These are phyloP conservation scores for Noturus placidus DNA, from an alignment of 2,113 vertebrate species.

Conservation along the genomic window DNA sequence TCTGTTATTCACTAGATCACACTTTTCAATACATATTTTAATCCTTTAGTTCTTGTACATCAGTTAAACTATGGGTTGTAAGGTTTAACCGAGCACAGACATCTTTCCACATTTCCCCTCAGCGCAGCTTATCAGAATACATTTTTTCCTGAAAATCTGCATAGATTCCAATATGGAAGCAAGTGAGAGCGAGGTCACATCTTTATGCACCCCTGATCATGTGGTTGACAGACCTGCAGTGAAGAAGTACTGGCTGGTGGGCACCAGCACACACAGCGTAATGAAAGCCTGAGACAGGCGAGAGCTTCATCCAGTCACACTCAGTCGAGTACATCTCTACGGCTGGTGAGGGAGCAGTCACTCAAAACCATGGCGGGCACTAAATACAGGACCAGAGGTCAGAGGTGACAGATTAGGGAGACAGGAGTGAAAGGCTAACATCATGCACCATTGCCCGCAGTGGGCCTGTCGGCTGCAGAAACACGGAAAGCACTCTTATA, in stretches of 20 bases:
- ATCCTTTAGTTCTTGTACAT: background rate
- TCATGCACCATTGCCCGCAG: slow-evolving; percentile 76
- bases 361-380: slow-evolving; percentile 65
- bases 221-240: slow-evolving; percentile 76
- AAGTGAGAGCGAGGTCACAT: slow-evolving; percentile 47
- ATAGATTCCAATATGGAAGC: slow-evolving; percentile 63
- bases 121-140: slow-evolving; percentile 67
- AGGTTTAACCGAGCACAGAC: slow-evolving; percentile 63
- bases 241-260: slow-evolving; percentile 74
- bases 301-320: slow-evolving; percentile 75
- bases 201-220: slow-evolving; percentile 71
- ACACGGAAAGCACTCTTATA: slow-evolving; percentile 75
- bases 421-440: slow-evolving; percentile 82
- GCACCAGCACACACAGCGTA: slow-evolving; percentile 72
- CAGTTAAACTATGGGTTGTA: background rate
- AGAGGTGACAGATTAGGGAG: slow-evolving; percentile 79
- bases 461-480: slow-evolving; percentile 69
- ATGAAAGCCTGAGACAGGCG: slow-evolving; percentile 73
- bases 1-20: background rate
- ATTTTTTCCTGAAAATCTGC: slow-evolving; percentile 64
- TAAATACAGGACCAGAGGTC: slow-evolving; percentile 69
- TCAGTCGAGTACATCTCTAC: slow-evolving; percentile 71
- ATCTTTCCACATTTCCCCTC: slow-evolving; percentile 57
- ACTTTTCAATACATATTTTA: background rate
- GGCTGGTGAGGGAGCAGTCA: slow-evolving; percentile 77